These are phyloP conservation scores for Ips nitidus DNA, from an alignment of 1,140 invertebrate species.

Conservation along the genomic window DNA sequence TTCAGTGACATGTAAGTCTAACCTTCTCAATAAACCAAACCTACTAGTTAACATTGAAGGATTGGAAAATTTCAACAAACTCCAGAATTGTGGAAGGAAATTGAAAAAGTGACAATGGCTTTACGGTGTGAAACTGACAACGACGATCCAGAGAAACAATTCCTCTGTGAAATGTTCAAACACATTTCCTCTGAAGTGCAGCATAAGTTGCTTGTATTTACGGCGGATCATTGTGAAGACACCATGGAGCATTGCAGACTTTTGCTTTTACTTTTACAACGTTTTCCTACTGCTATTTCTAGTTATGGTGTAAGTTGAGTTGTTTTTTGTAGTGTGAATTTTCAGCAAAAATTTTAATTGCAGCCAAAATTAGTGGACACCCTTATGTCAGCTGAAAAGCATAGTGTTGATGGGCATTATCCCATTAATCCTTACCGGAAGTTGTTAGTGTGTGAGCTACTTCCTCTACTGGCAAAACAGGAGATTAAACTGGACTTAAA, in stretches of 20 bases:
- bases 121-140: conserved; percentile 62
- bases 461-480: conserved; percentile 69
- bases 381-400: conserved; percentile 73
- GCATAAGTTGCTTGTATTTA: conserved; percentile 73
- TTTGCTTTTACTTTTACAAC: conserved; percentile 72
- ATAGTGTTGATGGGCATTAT: conserved; percentile 60
- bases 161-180: conserved; percentile 57
- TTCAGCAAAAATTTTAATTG: conserved; percentile 4
- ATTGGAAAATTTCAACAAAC: conserved; percentile 55
- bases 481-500: conserved; percentile 59
- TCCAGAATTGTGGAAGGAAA: conserved; percentile 74
- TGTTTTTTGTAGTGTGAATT: neutral
- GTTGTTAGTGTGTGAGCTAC: conserved; percentile 71
- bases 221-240: conserved; percentile 83
- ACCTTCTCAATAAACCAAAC: neutral
- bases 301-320: conserved; percentile 68
- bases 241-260: conserved; percentile 84
- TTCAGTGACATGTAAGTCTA: conserved; percentile 63
- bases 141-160: conserved; percentile 56
- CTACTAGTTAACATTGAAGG: conserved; percentile 33
- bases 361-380: conserved; percentile 72
- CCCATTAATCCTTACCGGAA: conserved; percentile 74
- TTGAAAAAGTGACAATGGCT: conserved; percentile 74
- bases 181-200: conserved; percentile 64
- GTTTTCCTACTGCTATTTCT: conserved; percentile 77